Evolutionary conservation across 2,888 invertebrate species (phyloP).

Genomic region (Pristionchus entomophagus): DNA sequence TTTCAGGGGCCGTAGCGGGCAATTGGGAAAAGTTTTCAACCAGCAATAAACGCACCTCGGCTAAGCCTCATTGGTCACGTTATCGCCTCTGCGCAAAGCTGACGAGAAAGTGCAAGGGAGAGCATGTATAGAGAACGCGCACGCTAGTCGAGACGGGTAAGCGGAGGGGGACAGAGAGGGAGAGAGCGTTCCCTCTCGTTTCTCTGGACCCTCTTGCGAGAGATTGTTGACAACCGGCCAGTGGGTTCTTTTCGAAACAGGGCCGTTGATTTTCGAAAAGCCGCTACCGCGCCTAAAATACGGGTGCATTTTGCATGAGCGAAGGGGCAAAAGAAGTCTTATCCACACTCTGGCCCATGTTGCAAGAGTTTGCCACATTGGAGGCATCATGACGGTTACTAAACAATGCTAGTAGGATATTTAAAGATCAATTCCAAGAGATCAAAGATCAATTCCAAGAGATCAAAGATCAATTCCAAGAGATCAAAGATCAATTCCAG

Average conservation of each 20-base stretch:
- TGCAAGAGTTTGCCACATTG: too few species aligned
- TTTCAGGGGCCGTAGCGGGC: conserved; percentile 72
- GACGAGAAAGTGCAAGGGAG: background rate
- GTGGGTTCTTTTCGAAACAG: background rate
- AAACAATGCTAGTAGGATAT: too few species aligned
- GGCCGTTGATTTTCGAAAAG: background rate
- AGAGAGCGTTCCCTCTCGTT: background rate
- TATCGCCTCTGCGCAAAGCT: conserved; percentile 75
- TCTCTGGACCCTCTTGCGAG: background rate
- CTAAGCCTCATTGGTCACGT: conserved; percentile 75
- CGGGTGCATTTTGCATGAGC: conserved; percentile 68
- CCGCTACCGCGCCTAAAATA: conserved; percentile 71
- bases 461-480: background rate
- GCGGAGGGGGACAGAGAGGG: conserved; percentile 6
- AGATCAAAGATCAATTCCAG: conserved; percentile 50
- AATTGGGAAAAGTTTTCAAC: conserved; percentile 76
- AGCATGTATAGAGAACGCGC: background rate
- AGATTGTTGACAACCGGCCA: background rate
- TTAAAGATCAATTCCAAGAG: too few species aligned
- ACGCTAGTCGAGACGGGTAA: background rate
- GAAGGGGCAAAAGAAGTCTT: conserved; percentile 18
- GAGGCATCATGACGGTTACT: too few species aligned
- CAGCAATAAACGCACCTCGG: conserved; percentile 76
- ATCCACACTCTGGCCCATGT: background rate
- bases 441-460: background rate